Percentiles rank a stretch among this genome's conserved stretches.
Conservation (phyloP, 2,113 vertebrate genomes). For the Myotis davidii region DNA sequence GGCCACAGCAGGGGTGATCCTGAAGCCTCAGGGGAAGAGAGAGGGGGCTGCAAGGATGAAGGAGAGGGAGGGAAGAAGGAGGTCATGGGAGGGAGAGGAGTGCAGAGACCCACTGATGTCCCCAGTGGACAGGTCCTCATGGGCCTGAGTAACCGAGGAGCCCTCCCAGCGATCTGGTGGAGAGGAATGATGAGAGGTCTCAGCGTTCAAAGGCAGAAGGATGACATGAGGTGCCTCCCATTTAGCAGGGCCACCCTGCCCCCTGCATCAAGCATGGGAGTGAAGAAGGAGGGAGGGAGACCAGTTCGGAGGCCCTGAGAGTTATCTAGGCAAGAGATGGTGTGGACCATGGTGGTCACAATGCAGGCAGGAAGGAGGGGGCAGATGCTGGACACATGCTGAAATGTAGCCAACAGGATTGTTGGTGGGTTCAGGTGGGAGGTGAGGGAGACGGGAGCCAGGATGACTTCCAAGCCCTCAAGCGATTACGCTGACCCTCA, state of each 20-base stretch:
- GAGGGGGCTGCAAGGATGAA: not conserved
- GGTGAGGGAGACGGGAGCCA: not conserved
- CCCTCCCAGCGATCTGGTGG: not conserved
- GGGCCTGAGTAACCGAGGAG: not conserved
- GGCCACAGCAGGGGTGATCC: not conserved
- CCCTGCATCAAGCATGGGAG: accelerated
- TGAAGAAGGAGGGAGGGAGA: not conserved
- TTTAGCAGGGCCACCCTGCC: not conserved
- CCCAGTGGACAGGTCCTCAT: not conserved
- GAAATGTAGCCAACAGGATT: not conserved
- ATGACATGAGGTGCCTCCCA: not conserved
- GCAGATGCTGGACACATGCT: not conserved
- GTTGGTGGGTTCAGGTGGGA: accelerated
- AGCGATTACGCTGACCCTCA: not conserved
- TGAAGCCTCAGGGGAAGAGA: not conserved
- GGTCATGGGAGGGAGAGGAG: not conserved
- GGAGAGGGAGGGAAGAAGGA: accelerated
- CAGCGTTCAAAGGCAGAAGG: not conserved
- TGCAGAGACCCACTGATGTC: accelerated
- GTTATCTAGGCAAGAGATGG: not conserved
- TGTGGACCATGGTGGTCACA: accelerated
- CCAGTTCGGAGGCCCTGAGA: not conserved
- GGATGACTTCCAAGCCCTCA: not conserved
- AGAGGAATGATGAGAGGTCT: no score
- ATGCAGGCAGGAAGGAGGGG: not conserved